These are phyloP conservation scores for Pseudopleuronectes americanus DNA, from an alignment of 2,797 vertebrate genomes.

Conservation along the genomic window DNA sequence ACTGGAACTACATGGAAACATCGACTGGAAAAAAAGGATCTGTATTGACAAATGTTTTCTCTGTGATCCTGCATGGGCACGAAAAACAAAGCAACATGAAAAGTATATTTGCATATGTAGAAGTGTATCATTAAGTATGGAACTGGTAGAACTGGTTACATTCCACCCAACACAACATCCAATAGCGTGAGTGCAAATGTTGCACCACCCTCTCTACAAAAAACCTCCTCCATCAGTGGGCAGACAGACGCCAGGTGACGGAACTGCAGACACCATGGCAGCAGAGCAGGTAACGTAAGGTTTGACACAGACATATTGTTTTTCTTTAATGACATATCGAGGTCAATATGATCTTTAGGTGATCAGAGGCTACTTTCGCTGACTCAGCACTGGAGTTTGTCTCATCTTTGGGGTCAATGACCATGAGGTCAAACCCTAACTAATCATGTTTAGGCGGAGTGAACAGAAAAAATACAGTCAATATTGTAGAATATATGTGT, in stretches of 20 bases:
- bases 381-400: background rate
- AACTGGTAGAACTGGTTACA: background rate
- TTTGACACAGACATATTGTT: background rate
- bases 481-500: too few species aligned
- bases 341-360: background rate
- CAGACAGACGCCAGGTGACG: background rate
- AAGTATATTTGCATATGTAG: background rate
- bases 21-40: background rate
- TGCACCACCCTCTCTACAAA: background rate
- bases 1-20: background rate
- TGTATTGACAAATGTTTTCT: background rate
- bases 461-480: too few species aligned
- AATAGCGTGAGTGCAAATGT: background rate
- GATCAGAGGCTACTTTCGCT: background rate
- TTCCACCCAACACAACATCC: background rate
- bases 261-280: background rate
- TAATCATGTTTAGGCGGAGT: too few species aligned
- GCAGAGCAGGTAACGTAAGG: background rate
- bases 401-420: constrained; percentile 34
- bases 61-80: background rate
- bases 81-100: too few species aligned
- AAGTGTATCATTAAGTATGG: background rate
- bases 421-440: background rate
- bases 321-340: background rate
- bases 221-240: background rate